Conservation (phyloP, 2,888 invertebrate species). For the Tachina fera region DNA sequence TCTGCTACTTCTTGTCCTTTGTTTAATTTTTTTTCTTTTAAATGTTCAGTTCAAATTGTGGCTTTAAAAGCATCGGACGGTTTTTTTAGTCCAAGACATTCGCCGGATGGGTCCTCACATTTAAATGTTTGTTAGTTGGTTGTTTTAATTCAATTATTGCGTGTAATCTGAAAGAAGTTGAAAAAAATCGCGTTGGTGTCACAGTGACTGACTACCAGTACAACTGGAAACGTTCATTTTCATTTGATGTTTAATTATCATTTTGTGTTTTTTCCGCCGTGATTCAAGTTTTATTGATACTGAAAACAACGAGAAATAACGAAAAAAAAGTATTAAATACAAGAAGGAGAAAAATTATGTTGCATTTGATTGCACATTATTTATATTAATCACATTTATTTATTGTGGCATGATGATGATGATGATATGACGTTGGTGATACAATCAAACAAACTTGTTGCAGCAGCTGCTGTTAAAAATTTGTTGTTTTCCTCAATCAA, state of each 20-base stretch:
- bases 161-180: constrained; percentile 31
- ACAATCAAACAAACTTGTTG: constrained; percentile 50
- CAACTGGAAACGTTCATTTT: constrained; percentile 58
- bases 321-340: constrained; percentile 2
- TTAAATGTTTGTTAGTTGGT: constrained; percentile 4
- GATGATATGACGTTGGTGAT: constrained; percentile 14
- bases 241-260: constrained; percentile 31
- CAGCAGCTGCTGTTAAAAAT: constrained; percentile 27
- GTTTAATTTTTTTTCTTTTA: constrained; percentile 38
- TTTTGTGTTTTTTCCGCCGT: constrained; percentile 13
- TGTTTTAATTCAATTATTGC: constrained; percentile 28
- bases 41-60: constrained; percentile 77
- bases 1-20: constrained; percentile 76
- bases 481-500: constrained; percentile 25
- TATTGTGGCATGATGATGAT: constrained; percentile 59
- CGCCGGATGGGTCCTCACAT: constrained; percentile 19
- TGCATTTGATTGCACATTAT: constrained; percentile 45
- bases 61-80: constrained; percentile 73
- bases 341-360: constrained; percentile 1
- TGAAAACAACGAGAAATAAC: not conserved
- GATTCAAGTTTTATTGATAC: constrained; percentile 29
- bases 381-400: constrained; percentile 58
- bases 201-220: constrained; percentile 44
- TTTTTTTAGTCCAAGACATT: constrained; percentile 42
- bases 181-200: constrained; percentile 50